Evolutionary conservation across 2,888 invertebrate genomes (phyloP).

Genomic region (Eumerus sabulonum): DNA sequence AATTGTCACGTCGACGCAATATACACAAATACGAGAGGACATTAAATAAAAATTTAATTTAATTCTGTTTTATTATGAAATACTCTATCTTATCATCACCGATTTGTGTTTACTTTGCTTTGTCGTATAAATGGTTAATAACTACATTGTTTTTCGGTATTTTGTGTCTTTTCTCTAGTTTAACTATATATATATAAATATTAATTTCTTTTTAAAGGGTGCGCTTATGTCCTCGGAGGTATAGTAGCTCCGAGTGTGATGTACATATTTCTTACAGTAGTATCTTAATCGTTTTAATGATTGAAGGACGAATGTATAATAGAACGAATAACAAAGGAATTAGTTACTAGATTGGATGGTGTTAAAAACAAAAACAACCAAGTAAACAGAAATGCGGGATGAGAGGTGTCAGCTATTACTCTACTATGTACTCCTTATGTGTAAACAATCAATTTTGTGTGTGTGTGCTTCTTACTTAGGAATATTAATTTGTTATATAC

Average conservation of each 20-base stretch:
- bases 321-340: no score
- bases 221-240: constrained; percentile 51
- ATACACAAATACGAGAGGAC: constrained; percentile 32
- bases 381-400: constrained; percentile 12
- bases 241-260: constrained; percentile 50
- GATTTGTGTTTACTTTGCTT: constrained; percentile 31
- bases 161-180: constrained; percentile 47
- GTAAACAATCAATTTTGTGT: constrained; percentile 49
- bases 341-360: no score
- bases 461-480: constrained; percentile 49
- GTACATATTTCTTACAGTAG: constrained; percentile 44
- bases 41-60: constrained; percentile 10
- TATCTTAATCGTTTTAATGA: no score
- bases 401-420: constrained; percentile 19
- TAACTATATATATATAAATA: constrained; percentile 44
- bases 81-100: constrained; percentile 47
- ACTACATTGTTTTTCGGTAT: constrained; percentile 44
- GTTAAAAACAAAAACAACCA: background rate
- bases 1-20: constrained; percentile 62
- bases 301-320: background rate
- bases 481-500: constrained; percentile 70
- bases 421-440: constrained; percentile 22
- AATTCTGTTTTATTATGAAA: constrained; percentile 36
- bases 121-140: constrained; percentile 62
- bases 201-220: constrained; percentile 46